phyloP scores from a whole-genome alignment of 2,797 vertebrate species.

The Brachymystax lenok region DNA sequence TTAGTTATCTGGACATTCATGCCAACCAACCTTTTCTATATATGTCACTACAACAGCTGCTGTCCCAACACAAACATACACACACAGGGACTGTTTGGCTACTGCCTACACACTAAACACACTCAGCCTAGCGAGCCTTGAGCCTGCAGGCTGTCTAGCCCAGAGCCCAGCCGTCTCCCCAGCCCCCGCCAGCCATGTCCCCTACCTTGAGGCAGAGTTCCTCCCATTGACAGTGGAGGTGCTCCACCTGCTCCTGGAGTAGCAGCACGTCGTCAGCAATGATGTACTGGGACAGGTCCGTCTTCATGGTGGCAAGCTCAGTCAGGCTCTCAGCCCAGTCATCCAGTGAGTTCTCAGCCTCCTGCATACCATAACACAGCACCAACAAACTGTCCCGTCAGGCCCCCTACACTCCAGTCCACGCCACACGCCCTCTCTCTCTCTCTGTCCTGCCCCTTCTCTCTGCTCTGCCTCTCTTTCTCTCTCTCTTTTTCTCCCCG shows the following conservation, averaged over 20 bases:
- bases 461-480: slow-evolving; percentile 35
- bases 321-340: slow-evolving; percentile 84
- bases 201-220: slow-evolving; percentile 88
- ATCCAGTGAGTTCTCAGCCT: slow-evolving; percentile 84
- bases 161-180: neutral
- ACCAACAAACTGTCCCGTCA: slow-evolving; percentile 37
- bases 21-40: neutral
- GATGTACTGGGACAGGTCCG: slow-evolving; percentile 82
- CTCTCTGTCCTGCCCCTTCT: slow-evolving; percentile 41
- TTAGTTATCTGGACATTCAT: neutral
- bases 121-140: neutral
- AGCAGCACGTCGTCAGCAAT: slow-evolving; percentile 82
- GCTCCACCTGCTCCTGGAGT: slow-evolving; percentile 85
- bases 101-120: neutral
- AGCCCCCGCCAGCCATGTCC: slow-evolving; percentile 12
- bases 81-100: neutral
- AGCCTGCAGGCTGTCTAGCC: neutral
- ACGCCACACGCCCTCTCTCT: slow-evolving; percentile 14
- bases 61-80: neutral
- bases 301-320: slow-evolving; percentile 83
- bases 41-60: neutral
- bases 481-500: slow-evolving; percentile 63
- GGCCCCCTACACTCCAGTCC: neutral
- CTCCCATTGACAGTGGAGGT: slow-evolving; percentile 90
- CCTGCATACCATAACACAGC: slow-evolving; percentile 86